phyloP scores from a whole-genome alignment of 2,113 vertebrate species.

The Prunella himalayana region DNA sequence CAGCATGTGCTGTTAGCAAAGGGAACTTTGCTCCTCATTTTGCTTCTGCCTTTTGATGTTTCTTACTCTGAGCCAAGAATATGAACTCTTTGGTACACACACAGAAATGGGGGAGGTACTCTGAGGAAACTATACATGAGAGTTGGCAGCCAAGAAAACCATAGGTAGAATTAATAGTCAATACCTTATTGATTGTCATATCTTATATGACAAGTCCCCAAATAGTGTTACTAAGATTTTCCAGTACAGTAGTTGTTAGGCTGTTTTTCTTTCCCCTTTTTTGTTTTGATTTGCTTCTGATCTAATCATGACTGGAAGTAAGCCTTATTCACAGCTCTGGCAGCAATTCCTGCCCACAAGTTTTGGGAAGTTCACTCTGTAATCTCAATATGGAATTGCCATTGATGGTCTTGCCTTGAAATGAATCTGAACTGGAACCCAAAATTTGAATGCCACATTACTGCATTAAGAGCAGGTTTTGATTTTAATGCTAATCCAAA shows the following conservation, averaged over 20 bases:
- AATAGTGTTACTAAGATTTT: background rate
- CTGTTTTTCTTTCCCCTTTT: background rate
- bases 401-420: background rate
- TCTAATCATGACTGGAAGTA: background rate
- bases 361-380: background rate
- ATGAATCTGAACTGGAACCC: background rate
- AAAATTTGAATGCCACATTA: background rate
- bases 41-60: constrained; percentile 4
- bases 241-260: background rate
- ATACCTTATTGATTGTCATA: background rate
- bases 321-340: background rate
- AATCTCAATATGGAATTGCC: background rate
- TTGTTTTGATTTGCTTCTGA: background rate
- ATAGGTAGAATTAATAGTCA: background rate
- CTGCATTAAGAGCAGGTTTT: background rate
- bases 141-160: background rate
- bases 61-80: background rate
- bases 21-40: background rate
- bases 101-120: background rate
- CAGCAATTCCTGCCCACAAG: background rate
- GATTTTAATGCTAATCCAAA: background rate
- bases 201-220: background rate
- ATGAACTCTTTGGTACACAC: background rate
- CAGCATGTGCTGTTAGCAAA: background rate
- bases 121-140: background rate